Evolutionary conservation across 2,113 vertebrate genomes (phyloP), one percentile per base, ranked within the genome.

Genomic region (Dryoscopus gambensis): DNA sequence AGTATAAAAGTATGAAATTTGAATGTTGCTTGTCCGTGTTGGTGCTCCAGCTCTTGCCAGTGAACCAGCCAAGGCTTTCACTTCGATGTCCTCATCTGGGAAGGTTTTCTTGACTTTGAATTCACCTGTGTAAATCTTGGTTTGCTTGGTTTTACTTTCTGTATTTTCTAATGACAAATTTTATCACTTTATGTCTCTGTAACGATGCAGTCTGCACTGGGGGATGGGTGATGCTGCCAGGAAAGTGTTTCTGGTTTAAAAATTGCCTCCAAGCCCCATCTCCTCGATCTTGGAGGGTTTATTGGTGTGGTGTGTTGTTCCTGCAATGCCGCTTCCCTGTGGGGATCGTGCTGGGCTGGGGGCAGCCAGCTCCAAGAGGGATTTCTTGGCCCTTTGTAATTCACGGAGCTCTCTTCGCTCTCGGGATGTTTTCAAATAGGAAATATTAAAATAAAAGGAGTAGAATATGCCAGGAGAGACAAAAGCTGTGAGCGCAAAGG

Each of bases 321-420:
- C 60, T 74, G 64, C 30, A 10, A 0, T 27, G 46, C 50, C 71
- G 0, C 5, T 5, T 37, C 14, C 19, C 9, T 4, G 5, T 20
- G 17, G 44, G 49, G 44, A 8, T 74, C 0, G 2, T 27, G 12
- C 74, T 13, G 2, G 11, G 4, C 83, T 20, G 35, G 10, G 11
- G 23, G 8, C 59, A 20, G 4, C 13, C 23, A 2, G 19, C 40
- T 37, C 35, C 6, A 0, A 27, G 49, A 35, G 37, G 76, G 67
- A 56, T 60, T 76, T 84, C 44, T 39, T 56, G 52, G 60, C 74
- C 60, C 62, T 70, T 60, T 5, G 37, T 82, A 73, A 89, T 65
- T 88, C 87, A 9, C 0, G 12, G 63, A 90, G 77, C 5, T 17
- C 0, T 1, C 63, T 84, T 84, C 46, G 31, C 74, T 79, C 46